phyloP scores from a whole-genome alignment of 2,113 vertebrate genomes.

The Salvelinus namaycush region DNA sequence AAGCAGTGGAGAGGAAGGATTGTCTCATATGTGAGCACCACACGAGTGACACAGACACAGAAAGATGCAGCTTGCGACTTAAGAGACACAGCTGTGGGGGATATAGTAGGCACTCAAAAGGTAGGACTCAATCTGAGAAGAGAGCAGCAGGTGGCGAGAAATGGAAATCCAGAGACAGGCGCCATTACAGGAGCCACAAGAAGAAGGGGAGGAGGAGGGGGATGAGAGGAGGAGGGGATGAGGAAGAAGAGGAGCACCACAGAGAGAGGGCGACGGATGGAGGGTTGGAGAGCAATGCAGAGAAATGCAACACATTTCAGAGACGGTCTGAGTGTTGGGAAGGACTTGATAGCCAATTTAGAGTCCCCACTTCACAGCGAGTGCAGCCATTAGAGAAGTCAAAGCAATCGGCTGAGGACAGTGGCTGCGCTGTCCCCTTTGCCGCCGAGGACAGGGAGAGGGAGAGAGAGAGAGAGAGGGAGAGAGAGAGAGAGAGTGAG shows the following conservation, averaged over 20 bases:
- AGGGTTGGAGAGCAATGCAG: not conserved
- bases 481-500: not conserved
- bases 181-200: conserved; percentile 41
- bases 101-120: conserved; percentile 29
- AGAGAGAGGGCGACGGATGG: conserved; percentile 17
- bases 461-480: too few relatives aligned
- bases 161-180: conserved; percentile 30
- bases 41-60: not conserved
- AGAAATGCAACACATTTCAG: conserved; percentile 38
- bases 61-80: not conserved
- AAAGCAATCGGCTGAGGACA: conserved; percentile 48
- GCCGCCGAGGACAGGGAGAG: not conserved
- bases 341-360: conserved; percentile 50
- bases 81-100: conserved; percentile 2
- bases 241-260: conserved; percentile 14
- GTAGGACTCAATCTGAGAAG: conserved; percentile 16
- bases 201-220: conserved; percentile 34
- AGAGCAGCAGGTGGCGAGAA: conserved; percentile 23
- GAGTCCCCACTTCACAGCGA: conserved; percentile 39
- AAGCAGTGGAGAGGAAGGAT: conserved; percentile 34
- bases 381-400: conserved; percentile 44
- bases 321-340: conserved; percentile 37
- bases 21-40: conserved; percentile 9
- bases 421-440: conserved; percentile 13
- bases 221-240: not conserved